A percentile compares a stretch with the other conserved stretches of the same genome.
Conservation (phyloP, 2,113 vertebrate genomes). For the Azemiops feae region DNA sequence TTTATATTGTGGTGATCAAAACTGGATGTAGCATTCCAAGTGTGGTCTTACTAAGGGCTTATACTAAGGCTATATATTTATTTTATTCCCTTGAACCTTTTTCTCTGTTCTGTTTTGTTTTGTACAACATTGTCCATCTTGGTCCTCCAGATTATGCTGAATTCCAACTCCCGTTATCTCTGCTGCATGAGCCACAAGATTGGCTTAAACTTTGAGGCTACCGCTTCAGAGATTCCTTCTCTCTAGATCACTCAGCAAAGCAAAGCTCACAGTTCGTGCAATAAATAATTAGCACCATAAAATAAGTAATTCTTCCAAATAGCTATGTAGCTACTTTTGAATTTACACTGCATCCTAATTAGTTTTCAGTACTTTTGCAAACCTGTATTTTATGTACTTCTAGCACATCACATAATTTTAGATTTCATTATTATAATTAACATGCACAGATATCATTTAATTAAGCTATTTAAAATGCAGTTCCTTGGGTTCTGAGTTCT, state of each 20-base stretch:
- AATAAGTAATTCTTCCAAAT: slow-evolving; percentile 59
- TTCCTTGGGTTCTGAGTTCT: slow-evolving; percentile 45
- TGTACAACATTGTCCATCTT: neutral
- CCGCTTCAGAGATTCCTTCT: slow-evolving; percentile 30
- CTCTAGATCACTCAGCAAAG: neutral
- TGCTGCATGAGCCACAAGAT: neutral
- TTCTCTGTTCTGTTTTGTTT: neutral
- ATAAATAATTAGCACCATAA: neutral
- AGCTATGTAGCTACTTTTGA: slow-evolving; percentile 45
- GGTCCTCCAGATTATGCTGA: neutral
- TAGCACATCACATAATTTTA: slow-evolving; percentile 52
- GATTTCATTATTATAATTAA: slow-evolving; percentile 69
- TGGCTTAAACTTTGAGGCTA: slow-evolving; percentile 47
- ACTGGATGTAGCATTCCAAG: neutral
- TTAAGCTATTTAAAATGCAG: slow-evolving; percentile 61
- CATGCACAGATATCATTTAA: slow-evolving; percentile 66
- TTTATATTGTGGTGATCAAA: neutral
- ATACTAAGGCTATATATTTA: neutral
- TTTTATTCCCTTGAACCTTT: neutral
- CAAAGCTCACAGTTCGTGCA: neutral
- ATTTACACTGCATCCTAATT: slow-evolving; percentile 61
- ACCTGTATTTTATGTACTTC: slow-evolving; percentile 56
- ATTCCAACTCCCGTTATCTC: neutral
- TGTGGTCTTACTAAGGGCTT: neutral
- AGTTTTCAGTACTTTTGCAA: slow-evolving; percentile 65